phyloP scores from a whole-genome alignment of 2,797 vertebrate species.

The Danio choprae region DNA sequence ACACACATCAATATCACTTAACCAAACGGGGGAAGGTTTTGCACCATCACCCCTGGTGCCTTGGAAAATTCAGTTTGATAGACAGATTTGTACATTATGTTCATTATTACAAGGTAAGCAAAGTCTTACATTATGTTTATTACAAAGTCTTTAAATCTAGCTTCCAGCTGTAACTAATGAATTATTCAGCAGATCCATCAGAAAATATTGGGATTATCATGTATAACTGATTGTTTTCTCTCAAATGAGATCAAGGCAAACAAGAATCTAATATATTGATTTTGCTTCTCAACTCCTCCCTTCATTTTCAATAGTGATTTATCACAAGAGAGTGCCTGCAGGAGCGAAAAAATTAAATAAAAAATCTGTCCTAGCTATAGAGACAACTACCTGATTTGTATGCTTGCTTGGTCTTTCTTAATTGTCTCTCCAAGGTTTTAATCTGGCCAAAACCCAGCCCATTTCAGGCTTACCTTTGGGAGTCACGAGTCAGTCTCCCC shows the following conservation, averaged over 20 bases:
- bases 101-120: background rate
- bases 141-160: background rate
- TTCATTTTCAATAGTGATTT: background rate
- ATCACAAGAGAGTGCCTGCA: background rate
- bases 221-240: background rate
- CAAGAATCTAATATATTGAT: background rate
- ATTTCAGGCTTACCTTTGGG: background rate
- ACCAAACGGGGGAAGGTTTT: slow-evolving; percentile 8
- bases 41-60: background rate
- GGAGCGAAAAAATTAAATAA: background rate
- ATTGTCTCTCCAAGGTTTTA: slow-evolving; percentile 16
- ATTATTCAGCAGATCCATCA: background rate
- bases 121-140: background rate
- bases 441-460: background rate
- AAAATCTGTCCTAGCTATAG: background rate
- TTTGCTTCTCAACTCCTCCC: background rate
- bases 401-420: background rate
- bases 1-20: slow-evolving; percentile 27
- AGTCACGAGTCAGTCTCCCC: slow-evolving; percentile 27
- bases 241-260: background rate
- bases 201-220: background rate
- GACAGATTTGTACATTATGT: slow-evolving; percentile 1
- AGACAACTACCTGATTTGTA: background rate
- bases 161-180: background rate
- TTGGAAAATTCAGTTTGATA: background rate